These are phyloP conservation scores for Synodontis membranacea DNA, from an alignment of 2,113 vertebrate species.

Conservation along the genomic window DNA sequence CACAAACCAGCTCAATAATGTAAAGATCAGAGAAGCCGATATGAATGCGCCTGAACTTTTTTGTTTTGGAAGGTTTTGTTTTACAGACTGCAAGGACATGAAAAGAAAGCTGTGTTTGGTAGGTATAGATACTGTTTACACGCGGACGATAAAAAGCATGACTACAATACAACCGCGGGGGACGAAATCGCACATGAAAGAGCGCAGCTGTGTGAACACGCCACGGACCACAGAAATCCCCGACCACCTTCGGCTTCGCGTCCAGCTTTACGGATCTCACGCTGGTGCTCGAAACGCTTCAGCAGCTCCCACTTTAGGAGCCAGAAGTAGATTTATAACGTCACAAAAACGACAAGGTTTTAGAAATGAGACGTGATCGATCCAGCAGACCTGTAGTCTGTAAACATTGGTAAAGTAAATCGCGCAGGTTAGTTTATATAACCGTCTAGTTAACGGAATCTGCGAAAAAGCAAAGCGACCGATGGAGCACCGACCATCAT, in stretches of 20 bases:
- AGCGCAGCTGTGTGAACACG: background rate
- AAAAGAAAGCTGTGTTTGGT: background rate
- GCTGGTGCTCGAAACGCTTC: background rate
- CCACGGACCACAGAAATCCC: background rate
- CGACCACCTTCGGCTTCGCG: too few species aligned
- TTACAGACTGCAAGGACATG: constrained; percentile 1
- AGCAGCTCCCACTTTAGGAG: background rate
- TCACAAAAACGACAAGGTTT: background rate
- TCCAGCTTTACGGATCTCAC: background rate
- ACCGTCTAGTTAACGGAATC: too few species aligned
- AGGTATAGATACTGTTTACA: background rate
- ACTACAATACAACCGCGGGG: background rate
- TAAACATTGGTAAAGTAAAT: too few species aligned
- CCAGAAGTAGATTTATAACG: background rate
- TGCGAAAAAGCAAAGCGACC: too few species aligned
- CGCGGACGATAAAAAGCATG: background rate
- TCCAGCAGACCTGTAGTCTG: too few species aligned
- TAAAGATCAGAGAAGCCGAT: background rate
- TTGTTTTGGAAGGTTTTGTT: background rate
- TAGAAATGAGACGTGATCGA: background rate
- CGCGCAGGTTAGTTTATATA: too few species aligned
- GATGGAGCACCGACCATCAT: too few species aligned
- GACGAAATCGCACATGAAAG: background rate
- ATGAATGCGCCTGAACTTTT: background rate
- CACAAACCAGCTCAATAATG: background rate